Evolutionary conservation across 1,140 invertebrate species (phyloP).

Genomic region (Pristionchus pacificus): DNA sequence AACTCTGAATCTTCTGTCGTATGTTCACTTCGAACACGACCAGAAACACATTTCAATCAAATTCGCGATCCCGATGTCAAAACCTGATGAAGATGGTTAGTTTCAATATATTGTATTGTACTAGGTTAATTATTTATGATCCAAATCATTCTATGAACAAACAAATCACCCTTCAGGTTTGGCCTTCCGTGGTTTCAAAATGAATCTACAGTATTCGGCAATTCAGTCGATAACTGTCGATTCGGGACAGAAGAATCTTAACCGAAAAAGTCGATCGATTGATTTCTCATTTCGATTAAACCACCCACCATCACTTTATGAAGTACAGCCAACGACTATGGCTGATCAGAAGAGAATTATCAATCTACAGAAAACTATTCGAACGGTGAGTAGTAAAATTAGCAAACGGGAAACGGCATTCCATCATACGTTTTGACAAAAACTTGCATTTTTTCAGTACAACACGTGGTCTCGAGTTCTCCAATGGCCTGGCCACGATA

Average conservation of each 20-base stretch:
- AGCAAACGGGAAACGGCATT: background rate
- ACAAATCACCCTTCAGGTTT: too few relatives aligned
- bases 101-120: background rate
- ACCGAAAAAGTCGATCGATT: too few relatives aligned
- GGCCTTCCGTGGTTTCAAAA: slow-evolving; percentile 2
- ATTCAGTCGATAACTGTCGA: background rate
- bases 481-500: slow-evolving; percentile 7
- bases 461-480: slow-evolving; percentile 1
- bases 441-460: background rate
- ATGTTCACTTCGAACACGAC: slow-evolving; percentile 36
- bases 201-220: slow-evolving; percentile 2
- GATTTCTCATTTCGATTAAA: too few relatives aligned
- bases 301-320: slow-evolving; percentile 32
- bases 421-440: background rate
- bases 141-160: too few relatives aligned
- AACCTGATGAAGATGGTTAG: background rate
- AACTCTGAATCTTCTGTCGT: slow-evolving; percentile 27
- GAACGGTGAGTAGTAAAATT: background rate
- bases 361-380: background rate
- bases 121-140: background rate
- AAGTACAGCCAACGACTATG: too few relatives aligned
- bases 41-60: slow-evolving; percentile 16
- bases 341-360: slow-evolving; percentile 1
- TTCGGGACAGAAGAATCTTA: background rate
- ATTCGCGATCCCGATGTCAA: slow-evolving; percentile 22